A percentile compares a stretch with the other conserved stretches of the same genome.
Conservation (phyloP, 92 coral and sea anemone species). For the Isaurus tuberculatus region DNA sequence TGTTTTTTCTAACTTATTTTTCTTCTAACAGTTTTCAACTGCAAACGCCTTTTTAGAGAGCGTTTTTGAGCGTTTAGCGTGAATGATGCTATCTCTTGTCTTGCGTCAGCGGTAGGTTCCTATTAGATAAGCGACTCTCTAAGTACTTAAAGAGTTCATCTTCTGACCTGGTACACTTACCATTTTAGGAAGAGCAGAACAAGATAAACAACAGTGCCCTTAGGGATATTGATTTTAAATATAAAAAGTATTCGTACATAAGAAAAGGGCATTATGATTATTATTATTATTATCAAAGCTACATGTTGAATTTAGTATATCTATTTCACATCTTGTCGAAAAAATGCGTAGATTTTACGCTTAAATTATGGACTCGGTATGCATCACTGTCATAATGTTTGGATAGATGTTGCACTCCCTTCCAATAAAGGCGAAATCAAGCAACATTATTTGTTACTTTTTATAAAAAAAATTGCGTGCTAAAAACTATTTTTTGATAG, state of each 20-base stretch:
- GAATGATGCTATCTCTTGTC: conserved; percentile 22
- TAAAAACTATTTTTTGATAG: no score
- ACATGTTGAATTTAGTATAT: not conserved
- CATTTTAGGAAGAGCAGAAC: conserved; percentile 41
- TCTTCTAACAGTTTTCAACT: not conserved
- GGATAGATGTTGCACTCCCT: not conserved
- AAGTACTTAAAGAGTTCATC: not conserved
- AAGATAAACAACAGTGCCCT: conserved; percentile 4
- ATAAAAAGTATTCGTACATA: not conserved
- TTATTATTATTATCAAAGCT: not conserved
- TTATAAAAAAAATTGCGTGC: no score
- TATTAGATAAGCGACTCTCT: conserved; percentile 29
- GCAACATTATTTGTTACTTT: not conserved
- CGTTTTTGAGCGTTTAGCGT: conserved; percentile 33
- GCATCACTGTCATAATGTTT: not conserved
- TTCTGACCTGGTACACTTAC: not conserved
- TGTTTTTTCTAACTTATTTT: not conserved
- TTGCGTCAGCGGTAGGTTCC: conserved; percentile 5
- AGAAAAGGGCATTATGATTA: conserved; percentile 1
- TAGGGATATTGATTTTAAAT: conserved; percentile 11
- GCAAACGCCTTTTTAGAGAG: conserved; percentile 11
- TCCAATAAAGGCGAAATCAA: not conserved
- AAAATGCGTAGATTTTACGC: not conserved
- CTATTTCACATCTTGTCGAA: not conserved
- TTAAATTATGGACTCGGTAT: not conserved